A percentile compares a stretch with the other conserved stretches of the same genome.
Evolutionary conservation across 2,888 invertebrate genomes (phyloP).

Genomic region (Schizotus pectinicornis): DNA sequence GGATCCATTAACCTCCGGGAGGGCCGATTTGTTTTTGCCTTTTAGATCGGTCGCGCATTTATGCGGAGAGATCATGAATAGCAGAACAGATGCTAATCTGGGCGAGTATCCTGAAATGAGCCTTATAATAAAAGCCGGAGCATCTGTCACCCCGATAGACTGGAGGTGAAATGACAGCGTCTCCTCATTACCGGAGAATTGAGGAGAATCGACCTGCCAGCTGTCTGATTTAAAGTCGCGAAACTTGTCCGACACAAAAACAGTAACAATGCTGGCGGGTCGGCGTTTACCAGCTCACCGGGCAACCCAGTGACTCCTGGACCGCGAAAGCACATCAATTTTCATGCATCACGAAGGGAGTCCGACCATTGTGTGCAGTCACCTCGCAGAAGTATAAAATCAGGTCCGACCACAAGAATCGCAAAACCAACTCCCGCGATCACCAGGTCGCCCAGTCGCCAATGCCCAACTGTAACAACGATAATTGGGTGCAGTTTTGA

Average conservation of each 20-base stretch:
- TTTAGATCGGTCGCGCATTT: background rate
- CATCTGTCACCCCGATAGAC: slow-evolving; percentile 29
- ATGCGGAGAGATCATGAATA: slow-evolving; percentile 17
- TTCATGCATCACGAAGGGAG: slow-evolving; percentile 6
- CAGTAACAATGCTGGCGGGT: slow-evolving; percentile 43
- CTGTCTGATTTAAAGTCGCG: slow-evolving; percentile 46
- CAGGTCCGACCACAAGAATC: too few species aligned
- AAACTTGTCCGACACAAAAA: slow-evolving; percentile 49
- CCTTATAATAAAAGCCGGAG: slow-evolving; percentile 23
- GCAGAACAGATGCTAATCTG: slow-evolving; percentile 27
- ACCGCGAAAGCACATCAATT: slow-evolving; percentile 25
- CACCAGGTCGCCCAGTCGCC: too few species aligned
- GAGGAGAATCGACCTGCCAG: slow-evolving; percentile 34
- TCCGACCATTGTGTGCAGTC: slow-evolving; percentile 9
- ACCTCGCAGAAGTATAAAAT: too few species aligned
- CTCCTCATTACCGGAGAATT: slow-evolving; percentile 29
- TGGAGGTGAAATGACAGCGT: slow-evolving; percentile 28
- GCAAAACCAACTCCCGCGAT: too few species aligned
- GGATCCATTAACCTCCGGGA: slow-evolving; percentile 1
- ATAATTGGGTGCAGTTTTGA: too few species aligned
- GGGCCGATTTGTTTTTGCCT: slow-evolving; percentile 6
- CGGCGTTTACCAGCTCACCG: slow-evolving; percentile 29
- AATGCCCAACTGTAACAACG: too few species aligned
- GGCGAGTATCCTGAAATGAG: slow-evolving; percentile 10
- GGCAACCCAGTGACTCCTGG: slow-evolving; percentile 41